Evolutionary conservation across 2,888 invertebrate species (phyloP).

Genomic region (Thalpophila matura): DNA sequence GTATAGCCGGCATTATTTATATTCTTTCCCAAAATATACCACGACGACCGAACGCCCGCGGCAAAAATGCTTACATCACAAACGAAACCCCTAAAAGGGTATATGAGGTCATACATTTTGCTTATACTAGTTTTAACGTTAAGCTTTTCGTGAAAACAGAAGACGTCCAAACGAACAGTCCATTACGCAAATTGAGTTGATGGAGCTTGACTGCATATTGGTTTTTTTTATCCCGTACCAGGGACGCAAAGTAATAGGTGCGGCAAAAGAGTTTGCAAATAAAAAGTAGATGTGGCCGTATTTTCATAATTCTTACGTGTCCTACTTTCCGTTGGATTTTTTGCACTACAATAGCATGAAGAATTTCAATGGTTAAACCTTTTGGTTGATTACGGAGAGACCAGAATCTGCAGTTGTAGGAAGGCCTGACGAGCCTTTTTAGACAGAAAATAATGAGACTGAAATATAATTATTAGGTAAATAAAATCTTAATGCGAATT

Average conservation of each 20-base stretch:
- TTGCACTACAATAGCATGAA: constrained; percentile 13
- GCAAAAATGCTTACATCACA: constrained; percentile 49
- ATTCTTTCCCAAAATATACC: constrained; percentile 34
- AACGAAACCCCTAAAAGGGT: constrained; percentile 44
- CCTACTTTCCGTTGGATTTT: constrained; percentile 36
- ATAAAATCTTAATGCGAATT: too few relatives aligned
- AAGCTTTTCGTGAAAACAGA: constrained; percentile 48
- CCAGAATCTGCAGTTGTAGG: too few relatives aligned
- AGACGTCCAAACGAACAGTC: constrained; percentile 41
- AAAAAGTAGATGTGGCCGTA: constrained; percentile 32
- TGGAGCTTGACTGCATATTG: constrained; percentile 24
- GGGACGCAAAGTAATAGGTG: constrained; percentile 35
- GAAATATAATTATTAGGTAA: too few relatives aligned
- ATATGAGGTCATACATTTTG: constrained; percentile 45
- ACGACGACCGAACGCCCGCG: constrained; percentile 32
- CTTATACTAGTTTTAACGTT: constrained; percentile 46
- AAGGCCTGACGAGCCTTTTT: too few relatives aligned
- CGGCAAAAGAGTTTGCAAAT: constrained; percentile 38
- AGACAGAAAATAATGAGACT: too few relatives aligned
- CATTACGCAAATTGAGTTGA: constrained; percentile 60
- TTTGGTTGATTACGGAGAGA: too few relatives aligned
- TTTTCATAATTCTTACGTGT: constrained; percentile 48
- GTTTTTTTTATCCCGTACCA: constrained; percentile 24
- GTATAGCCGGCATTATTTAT: constrained; percentile 38
- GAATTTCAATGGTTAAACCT: constrained; percentile 15